Conservation (phyloP, 2,113 vertebrate genomes). For the Machaerirhynchus nigripectus region DNA sequence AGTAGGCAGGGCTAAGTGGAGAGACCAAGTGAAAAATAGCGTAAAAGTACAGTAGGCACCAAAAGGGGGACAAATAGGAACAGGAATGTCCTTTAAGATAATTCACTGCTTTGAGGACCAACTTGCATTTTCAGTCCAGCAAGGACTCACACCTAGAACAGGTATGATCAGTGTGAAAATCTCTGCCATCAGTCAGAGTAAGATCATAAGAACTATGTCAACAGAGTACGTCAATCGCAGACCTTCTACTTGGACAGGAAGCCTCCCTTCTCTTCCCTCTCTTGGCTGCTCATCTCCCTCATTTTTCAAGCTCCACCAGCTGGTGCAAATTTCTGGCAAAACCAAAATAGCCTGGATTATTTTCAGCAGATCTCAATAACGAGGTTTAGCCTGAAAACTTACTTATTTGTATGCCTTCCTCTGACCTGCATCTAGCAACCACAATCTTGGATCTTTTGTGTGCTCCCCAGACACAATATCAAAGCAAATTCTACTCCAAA, state of each 20-base stretch:
- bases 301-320: background rate
- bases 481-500: background rate
- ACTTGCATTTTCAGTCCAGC: background rate
- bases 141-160: background rate
- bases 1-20: background rate
- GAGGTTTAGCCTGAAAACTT: background rate
- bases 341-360: background rate
- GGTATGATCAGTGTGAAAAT: background rate
- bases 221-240: fast-evolving
- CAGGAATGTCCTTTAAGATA: background rate
- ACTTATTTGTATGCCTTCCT: background rate
- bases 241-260: background rate
- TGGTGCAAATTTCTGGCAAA: background rate
- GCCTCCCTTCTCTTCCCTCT: background rate
- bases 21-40: background rate
- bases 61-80: background rate
- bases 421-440: background rate
- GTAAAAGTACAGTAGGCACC: background rate
- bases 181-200: background rate
- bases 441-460: background rate
- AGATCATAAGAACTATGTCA: background rate
- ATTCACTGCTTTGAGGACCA: background rate
- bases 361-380: background rate
- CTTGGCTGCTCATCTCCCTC: background rate
- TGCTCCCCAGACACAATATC: background rate